Conservation (phyloP, 2,113 vertebrate species). For the Phylloscopus trochiloides region DNA sequence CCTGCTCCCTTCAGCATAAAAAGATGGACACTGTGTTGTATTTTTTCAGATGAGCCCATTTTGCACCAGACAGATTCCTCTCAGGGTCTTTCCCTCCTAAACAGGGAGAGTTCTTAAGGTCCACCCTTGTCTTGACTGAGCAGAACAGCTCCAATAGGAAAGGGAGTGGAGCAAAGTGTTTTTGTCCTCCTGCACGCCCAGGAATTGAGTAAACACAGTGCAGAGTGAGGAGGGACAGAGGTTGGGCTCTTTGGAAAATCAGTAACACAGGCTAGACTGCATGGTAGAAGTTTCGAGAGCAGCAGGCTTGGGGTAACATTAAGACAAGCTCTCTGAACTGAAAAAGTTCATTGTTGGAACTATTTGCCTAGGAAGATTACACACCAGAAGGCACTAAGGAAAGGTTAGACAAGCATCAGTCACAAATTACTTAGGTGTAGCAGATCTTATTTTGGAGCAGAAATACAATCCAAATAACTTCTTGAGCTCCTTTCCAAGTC, state of each 20-base stretch:
- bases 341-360: neutral
- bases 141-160: neutral
- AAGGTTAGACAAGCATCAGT: neutral
- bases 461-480: neutral
- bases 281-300: neutral
- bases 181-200: neutral
- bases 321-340: neutral
- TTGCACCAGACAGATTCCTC: neutral
- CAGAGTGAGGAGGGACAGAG: neutral
- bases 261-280: neutral
- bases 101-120: neutral
- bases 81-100: neutral
- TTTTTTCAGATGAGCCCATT: neutral
- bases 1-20: neutral
- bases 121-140: neutral
- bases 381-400: neutral
- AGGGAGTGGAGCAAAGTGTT: neutral
- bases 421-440: neutral
- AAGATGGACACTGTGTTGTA: fast-evolving
- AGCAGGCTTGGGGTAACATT: neutral
- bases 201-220: neutral
- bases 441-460: neutral
- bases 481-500: neutral
- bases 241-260: neutral
- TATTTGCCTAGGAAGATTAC: neutral